phyloP scores from a whole-genome alignment of 2,113 vertebrate genomes.

The Nesogale talazaci region DNA sequence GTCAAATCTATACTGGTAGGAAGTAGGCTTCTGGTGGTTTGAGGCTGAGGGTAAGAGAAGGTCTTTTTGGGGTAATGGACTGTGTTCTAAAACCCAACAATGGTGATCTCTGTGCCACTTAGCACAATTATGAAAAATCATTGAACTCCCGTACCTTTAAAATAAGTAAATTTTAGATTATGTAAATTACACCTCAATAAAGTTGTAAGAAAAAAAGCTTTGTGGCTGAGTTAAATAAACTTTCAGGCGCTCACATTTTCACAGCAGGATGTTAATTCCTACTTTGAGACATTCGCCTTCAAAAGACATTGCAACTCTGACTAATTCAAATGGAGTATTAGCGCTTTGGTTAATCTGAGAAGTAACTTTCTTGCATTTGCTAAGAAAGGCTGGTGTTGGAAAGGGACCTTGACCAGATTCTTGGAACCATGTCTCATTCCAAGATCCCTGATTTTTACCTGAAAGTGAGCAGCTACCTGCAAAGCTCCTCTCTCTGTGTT shows the following conservation, averaged over 20 bases:
- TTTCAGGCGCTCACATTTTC: background rate
- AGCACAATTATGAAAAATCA: background rate
- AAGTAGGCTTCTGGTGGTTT: background rate
- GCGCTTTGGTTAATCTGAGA: background rate
- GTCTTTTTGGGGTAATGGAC: background rate
- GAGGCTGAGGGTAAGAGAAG: no score
- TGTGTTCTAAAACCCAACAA: background rate
- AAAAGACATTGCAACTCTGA: background rate
- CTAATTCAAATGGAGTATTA: background rate
- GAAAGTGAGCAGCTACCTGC: background rate
- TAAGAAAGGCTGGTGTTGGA: background rate
- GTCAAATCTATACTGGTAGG: no score
- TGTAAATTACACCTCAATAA: background rate
- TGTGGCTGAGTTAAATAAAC: background rate
- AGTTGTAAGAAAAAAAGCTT: background rate
- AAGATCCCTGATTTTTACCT: background rate
- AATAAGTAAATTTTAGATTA: background rate
- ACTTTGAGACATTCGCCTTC: background rate
- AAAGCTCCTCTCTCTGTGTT: background rate
- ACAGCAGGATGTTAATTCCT: background rate
- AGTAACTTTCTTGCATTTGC: background rate
- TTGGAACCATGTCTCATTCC: fast-evolving
- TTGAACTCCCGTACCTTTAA: background rate
- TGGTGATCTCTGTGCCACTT: background rate
- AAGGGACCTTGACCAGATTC: background rate